Evolutionary conservation across 2,888 invertebrate species (phyloP), one percentile per base, ranked within the genome.

Genomic region (Mythimna ferrago): DNA sequence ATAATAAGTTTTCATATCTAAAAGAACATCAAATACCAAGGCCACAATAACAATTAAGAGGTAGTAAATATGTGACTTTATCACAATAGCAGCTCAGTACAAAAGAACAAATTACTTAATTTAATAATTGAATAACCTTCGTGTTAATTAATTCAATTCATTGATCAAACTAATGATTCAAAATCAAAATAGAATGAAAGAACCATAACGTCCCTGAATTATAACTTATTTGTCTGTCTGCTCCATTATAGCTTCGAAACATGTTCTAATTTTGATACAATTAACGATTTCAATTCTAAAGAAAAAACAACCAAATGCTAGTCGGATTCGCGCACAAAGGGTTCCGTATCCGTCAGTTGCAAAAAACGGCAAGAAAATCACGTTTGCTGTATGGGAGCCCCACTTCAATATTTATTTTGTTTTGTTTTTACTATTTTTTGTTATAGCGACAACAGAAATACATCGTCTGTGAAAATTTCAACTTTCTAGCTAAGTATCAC

Each of bases 121-220:
- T 63, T 41, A 78, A 71, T 58, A 54, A 57, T 65, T 53, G 35
- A 54, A 71, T 21, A 58, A 63, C 44, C 62, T 65, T 66, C 44
- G 11, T 67, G 44, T 21, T 67, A 57, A 61, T 78, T 78, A 64
- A 72, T 67, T 78, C 26, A 64, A 72, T 77, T 72, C 21, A 64
- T 67, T 67, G 41, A 72, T 53, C 41, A 78, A 44, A 21, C 35
- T 66, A 66, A 54, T 44, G 51, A 54, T 41, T 51, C 19, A 53
- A 60, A 61, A 16, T 61, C 21, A 21, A 41, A 41, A 61, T 61
- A 16, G 61, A 41, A 38, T 16, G n/a, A 16, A 48, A 41, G 21
- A 51, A 76, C 21, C 14, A 51, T 41, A n/a, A 51, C 11, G 38
- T 68, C 44, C 38, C 21, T 73, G 77, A 77, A 63, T 67, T 51